Evolutionary conservation across 2,113 vertebrate species (phyloP), one percentile per base, ranked within the genome.

Genomic region (Lontra canadensis): DNA sequence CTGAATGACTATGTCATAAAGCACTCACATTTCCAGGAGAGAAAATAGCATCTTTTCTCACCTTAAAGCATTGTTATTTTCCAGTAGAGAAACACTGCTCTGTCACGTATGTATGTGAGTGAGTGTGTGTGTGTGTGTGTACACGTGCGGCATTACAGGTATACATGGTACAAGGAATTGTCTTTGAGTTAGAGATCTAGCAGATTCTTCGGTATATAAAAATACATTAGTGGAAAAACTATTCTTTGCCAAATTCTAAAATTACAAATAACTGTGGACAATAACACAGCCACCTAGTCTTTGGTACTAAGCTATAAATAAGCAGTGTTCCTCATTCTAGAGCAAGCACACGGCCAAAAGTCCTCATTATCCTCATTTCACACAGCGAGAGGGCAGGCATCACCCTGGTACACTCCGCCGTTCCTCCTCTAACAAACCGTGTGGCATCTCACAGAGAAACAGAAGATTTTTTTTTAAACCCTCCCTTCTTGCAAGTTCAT

Each of bases 121-220:
- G 21, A 7, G 23, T 84, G 49, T 5, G 17, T 34, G 23, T 31
- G 59, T 13, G 47, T 3, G 25, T 15, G 9, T 14, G 7, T 9
- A 55, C 9, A 36, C 3, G 11, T 1, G 21, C 9, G 0, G 7
- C n/a, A 0, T 49, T 36, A 11, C 1, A 29, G 31, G 12, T 39
- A 13, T 17, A 15, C 18, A 17, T 36, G 21, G 61, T 9, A 83
- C 73, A 88, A 81, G 73, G 31, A 65, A 73, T 5, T 55, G 29
- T 83, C 39, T 84, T 73, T 59, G 21, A 81, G 39, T 92, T 69
- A 71, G 47, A 93, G 36, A 49, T 36, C 55, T 63, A n/a, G 23
- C 7, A 21, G 15, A 21, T 12, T 83, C n/a, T 80, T 52, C 47
- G 20, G 23, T 26, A 67, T 31, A 36, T 34, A 79, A 88, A 69